A percentile compares a stretch with the other conserved stretches of the same genome.
Evolutionary conservation across 2,888 invertebrate genomes (phyloP).

Genomic region (Ernsta delagoae): DNA sequence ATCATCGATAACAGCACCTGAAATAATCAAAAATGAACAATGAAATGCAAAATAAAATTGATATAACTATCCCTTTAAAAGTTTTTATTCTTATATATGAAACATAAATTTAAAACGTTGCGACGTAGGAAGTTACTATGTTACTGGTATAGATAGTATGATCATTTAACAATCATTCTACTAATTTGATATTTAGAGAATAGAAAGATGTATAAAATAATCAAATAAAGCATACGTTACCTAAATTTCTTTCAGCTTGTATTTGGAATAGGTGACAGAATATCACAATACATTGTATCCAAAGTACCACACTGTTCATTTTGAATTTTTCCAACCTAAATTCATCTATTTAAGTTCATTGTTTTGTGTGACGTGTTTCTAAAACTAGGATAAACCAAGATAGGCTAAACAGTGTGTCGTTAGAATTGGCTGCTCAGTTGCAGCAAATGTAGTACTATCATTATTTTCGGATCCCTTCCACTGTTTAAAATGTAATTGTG

Average conservation of each 20-base stretch:
- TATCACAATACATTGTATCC: constrained; percentile 40
- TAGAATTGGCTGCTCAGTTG: constrained; percentile 30
- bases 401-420: constrained; percentile 8
- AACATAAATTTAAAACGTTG: no score
- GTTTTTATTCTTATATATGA: no score
- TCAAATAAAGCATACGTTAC: constrained; percentile 35
- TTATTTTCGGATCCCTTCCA: constrained; percentile 49
- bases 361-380: constrained; percentile 7
- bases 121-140: no score
- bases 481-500: constrained; percentile 52
- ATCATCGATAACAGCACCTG: constrained; percentile 87
- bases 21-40: not conserved
- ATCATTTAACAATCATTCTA: no score
- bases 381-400: not conserved
- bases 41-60: no score
- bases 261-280: constrained; percentile 44
- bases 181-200: no score
- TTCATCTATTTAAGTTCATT: constrained; percentile 8
- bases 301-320: constrained; percentile 40
- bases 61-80: not conserved
- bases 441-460: constrained; percentile 40
- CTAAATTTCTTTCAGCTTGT: constrained; percentile 47
- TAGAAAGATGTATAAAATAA: not conserved
- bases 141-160: no score
- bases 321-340: constrained; percentile 15